Evolutionary conservation across 1,140 invertebrate genomes (phyloP).

Genomic region (Diorhabda elongata): DNA sequence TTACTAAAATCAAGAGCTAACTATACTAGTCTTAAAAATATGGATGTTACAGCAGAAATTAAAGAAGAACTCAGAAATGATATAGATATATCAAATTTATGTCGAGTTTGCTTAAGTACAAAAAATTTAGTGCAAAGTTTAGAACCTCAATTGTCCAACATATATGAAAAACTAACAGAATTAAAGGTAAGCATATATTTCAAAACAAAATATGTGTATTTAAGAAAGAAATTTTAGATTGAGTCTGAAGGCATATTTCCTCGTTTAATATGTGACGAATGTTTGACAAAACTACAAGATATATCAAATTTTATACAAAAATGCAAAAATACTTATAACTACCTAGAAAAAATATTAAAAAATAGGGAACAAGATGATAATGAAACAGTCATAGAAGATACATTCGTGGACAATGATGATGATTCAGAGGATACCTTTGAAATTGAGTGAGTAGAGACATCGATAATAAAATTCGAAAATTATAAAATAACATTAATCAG

Average conservation of each 20-base stretch:
- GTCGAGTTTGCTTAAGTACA: constrained; percentile 7
- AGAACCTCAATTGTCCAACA: not conserved
- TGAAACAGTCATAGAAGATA: not conserved
- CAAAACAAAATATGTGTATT: not conserved
- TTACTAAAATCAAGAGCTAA: no score
- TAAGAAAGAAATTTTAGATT: not conserved
- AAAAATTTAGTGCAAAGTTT: not conserved
- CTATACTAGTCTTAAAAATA: not conserved
- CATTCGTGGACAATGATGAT: not conserved
- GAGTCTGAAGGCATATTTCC: not conserved
- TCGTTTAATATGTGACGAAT: not conserved
- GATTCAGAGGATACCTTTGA: not conserved
- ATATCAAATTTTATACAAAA: constrained; percentile 5
- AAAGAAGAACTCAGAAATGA: not conserved
- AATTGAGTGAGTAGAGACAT: no score
- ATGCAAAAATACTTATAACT: constrained; percentile 4
- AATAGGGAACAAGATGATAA: constrained; percentile 1
- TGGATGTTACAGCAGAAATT: not conserved
- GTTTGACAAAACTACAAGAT: constrained; percentile 5
- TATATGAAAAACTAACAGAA: not conserved
- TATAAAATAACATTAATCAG: not conserved
- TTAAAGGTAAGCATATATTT: not conserved
- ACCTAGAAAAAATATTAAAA: constrained; percentile 1
- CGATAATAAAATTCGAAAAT: no score
- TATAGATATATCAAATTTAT: constrained; percentile 1